These are phyloP conservation scores for Torymus texanus DNA, from an alignment of 2,888 invertebrate species.

Conservation along the genomic window DNA sequence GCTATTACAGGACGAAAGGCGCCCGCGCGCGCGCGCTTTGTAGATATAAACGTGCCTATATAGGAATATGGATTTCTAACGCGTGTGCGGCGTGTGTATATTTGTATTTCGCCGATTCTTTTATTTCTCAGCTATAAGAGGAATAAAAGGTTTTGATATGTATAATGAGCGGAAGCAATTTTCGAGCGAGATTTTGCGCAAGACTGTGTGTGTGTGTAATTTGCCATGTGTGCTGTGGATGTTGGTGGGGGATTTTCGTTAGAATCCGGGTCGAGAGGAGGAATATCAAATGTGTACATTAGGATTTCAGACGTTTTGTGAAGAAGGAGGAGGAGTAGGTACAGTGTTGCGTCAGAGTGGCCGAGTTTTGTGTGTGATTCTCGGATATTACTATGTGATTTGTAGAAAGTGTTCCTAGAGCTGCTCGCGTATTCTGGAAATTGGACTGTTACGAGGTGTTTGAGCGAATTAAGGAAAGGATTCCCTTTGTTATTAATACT, in stretches of 20 bases:
- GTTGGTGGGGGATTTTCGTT: constrained; percentile 19
- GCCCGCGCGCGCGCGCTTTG: neutral
- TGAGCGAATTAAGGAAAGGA: too few species aligned
- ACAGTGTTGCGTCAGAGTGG: neutral
- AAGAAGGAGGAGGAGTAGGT: neutral
- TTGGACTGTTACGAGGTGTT: neutral
- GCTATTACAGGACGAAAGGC: constrained; percentile 7
- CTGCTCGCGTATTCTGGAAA: neutral
- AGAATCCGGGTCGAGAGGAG: constrained; percentile 28
- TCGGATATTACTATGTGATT: constrained; percentile 1
- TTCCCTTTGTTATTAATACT: too few species aligned
- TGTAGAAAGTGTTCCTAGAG: neutral
- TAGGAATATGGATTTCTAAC: constrained; percentile 13
- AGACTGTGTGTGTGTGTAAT: constrained; percentile 43
- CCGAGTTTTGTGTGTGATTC: neutral
- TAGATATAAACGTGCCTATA: neutral
- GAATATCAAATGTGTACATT: constrained; percentile 26
- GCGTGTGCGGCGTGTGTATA: neutral
- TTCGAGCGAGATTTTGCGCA: neutral
- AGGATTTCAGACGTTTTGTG: neutral
- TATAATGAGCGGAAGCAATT: constrained; percentile 45
- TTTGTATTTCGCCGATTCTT: neutral
- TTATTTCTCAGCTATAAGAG: neutral
- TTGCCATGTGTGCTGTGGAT: neutral
- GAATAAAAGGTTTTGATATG: neutral